Evolutionary conservation across 1,140 invertebrate genomes (phyloP).

Genomic region (Rhyzopertha dominica): DNA sequence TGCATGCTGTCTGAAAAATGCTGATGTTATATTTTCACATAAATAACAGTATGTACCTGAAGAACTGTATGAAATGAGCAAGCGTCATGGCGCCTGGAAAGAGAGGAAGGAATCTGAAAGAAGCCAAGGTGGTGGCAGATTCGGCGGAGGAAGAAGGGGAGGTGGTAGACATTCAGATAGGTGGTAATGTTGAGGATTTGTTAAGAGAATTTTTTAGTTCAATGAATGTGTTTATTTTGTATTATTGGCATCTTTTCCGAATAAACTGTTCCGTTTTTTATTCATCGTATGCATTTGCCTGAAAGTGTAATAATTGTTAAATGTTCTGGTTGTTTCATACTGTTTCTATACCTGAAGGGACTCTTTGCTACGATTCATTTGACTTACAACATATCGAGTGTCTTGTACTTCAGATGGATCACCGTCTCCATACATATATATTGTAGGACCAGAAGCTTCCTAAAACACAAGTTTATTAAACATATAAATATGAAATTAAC

Average conservation of each 20-base stretch:
- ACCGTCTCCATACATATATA: conserved; percentile 14
- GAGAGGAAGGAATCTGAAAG: conserved; percentile 51
- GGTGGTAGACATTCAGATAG: no score
- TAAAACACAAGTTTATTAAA: not conserved
- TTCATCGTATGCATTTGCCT: no score
- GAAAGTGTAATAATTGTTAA: no score
- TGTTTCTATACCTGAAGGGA: no score
- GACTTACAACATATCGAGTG: conserved; percentile 14
- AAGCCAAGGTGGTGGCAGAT: conserved; percentile 38
- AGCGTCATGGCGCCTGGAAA: conserved; percentile 60
- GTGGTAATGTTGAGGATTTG: no score
- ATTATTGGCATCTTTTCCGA: no score
- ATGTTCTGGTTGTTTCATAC: no score
- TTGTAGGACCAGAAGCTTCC: not conserved
- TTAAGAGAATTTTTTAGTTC: no score
- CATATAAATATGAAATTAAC: not conserved
- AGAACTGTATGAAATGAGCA: conserved; percentile 66
- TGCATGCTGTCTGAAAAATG: conserved; percentile 2
- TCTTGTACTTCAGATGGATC: conserved; percentile 14
- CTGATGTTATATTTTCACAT: conserved; percentile 1
- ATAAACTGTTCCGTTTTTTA: no score
- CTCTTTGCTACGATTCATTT: conserved; percentile 13
- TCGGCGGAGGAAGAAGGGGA: conserved; percentile 31
- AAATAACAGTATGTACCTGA: conserved; percentile 55
- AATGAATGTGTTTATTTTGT: no score